Conservation (phyloP, 1,140 invertebrate species). For the Cryptotermes secundus region DNA sequence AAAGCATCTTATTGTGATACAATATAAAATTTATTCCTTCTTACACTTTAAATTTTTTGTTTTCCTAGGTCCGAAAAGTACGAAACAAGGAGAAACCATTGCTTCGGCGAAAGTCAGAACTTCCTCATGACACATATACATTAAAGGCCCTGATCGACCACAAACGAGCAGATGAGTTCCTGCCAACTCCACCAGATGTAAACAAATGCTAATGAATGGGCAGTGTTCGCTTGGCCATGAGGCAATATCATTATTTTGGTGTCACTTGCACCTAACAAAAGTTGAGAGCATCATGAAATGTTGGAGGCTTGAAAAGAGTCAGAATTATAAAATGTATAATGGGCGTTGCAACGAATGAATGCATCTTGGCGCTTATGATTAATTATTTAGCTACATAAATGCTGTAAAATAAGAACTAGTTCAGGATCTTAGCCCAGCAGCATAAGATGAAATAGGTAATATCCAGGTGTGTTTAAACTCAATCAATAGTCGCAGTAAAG, state of each 20-base stretch:
- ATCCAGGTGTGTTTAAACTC: not conserved
- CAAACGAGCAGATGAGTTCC: constrained; percentile 86
- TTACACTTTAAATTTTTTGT: too few relatives aligned
- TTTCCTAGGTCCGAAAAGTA: constrained; percentile 49
- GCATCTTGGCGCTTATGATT: not conserved
- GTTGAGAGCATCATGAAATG: not conserved
- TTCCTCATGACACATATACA: constrained; percentile 88
- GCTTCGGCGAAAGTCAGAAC: constrained; percentile 89
- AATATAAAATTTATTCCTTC: too few relatives aligned
- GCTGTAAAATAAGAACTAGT: not conserved
- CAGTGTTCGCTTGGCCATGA: not conserved
- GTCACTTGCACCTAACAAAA: not conserved
- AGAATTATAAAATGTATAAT: not conserved
- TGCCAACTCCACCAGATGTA: constrained; percentile 78
- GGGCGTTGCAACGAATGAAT: not conserved
- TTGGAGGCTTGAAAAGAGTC: not conserved
- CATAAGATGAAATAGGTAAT: not conserved
- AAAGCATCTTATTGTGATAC: too few relatives aligned
- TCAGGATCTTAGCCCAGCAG: not conserved
- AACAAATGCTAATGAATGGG: constrained; percentile 70
- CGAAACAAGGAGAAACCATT: constrained; percentile 81
- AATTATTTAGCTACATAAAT: not conserved
- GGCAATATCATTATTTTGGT: not conserved
- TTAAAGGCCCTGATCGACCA: constrained; percentile 88
- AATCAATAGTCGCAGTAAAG: too few relatives aligned